These are phyloP conservation scores for Desmophyllum pertusum DNA, from an alignment of 92 coral and sea anemone genomes.

Conservation along the genomic window DNA sequence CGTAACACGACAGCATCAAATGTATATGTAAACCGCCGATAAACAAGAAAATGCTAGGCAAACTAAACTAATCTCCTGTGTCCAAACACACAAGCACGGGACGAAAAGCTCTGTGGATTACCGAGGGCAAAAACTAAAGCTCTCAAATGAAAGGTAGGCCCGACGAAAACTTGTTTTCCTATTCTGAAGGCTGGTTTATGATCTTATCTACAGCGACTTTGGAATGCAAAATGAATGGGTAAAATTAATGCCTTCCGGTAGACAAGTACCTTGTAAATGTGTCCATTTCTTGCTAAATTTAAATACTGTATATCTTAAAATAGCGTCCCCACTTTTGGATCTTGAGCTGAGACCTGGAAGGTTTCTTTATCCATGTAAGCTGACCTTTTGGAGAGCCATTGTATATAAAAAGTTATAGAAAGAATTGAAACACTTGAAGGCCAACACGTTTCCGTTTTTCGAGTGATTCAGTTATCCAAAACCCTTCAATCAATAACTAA, in stretches of 20 bases:
- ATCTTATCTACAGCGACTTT: slow-evolving; percentile 34
- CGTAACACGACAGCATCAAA: slow-evolving; percentile 15
- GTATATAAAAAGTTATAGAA: not conserved
- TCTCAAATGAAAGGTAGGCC: not conserved
- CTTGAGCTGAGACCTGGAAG: not conserved
- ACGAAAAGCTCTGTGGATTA: slow-evolving; percentile 9
- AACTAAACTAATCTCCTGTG: slow-evolving; percentile 13
- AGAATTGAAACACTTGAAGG: not conserved
- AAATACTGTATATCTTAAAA: slow-evolving; percentile 10
- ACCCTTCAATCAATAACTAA: slow-evolving; percentile 16
- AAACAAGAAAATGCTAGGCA: slow-evolving; percentile 13
- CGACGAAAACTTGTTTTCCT: not conserved
- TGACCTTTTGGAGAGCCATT: not conserved
- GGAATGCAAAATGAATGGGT: slow-evolving; percentile 40
- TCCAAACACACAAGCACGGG: slow-evolving; percentile 7
- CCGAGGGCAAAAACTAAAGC: not conserved
- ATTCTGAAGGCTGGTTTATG: not conserved
- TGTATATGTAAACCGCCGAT: slow-evolving; percentile 23
- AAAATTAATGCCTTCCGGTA: slow-evolving; percentile 38
- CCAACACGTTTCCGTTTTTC: slow-evolving; percentile 30
- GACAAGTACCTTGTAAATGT: slow-evolving; percentile 40
- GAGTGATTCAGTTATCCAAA: slow-evolving; percentile 26
- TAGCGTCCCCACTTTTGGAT: slow-evolving; percentile 3
- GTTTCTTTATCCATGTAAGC: not conserved
- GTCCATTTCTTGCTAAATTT: slow-evolving; percentile 26